These are phyloP conservation scores for Drosophila kokeensis DNA, from an alignment of 2,888 invertebrate species.

Conservation along the genomic window DNA sequence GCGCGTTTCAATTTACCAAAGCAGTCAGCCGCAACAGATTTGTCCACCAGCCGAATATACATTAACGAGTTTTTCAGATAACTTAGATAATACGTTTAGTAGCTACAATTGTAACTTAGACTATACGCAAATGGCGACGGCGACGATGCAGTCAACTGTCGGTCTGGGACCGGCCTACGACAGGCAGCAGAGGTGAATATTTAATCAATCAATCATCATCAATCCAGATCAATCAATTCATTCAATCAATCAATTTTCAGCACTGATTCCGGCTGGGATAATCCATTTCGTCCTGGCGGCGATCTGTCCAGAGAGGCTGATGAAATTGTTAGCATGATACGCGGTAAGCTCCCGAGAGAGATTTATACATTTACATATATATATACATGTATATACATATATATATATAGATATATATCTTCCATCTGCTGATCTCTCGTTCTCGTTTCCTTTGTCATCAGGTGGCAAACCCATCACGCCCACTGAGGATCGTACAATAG, in stretches of 20 bases:
- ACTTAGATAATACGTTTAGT: constrained; percentile 80
- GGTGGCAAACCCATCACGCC: constrained; percentile 85
- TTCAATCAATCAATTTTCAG: constrained; percentile 86
- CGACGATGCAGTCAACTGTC: constrained; percentile 64
- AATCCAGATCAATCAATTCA: constrained; percentile 45
- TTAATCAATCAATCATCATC: background rate
- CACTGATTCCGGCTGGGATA: constrained; percentile 98
- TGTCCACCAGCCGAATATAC: constrained; percentile 86
- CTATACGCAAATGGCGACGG: constrained; percentile 82
- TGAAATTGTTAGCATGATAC: constrained; percentile 97
- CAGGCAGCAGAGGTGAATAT: constrained; percentile 84
- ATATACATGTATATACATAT: background rate
- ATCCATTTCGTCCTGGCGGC: constrained; percentile 98
- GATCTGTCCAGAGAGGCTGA: constrained; percentile 95
- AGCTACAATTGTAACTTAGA: constrained; percentile 83
- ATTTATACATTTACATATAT: background rate
- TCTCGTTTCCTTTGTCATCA: constrained; percentile 30
- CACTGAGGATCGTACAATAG: constrained; percentile 84
- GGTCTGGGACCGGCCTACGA: constrained; percentile 80
- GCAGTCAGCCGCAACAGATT: constrained; percentile 90
- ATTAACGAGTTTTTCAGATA: constrained; percentile 79
- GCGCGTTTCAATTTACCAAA: constrained; percentile 93
- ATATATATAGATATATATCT: background rate
- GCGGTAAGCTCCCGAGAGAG: constrained; percentile 85
- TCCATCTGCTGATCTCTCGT: background rate